Evolutionary conservation across 2,797 vertebrate species (phyloP), one percentile per base, ranked within the genome.

Genomic region (Apogon hyalosoma): DNA sequence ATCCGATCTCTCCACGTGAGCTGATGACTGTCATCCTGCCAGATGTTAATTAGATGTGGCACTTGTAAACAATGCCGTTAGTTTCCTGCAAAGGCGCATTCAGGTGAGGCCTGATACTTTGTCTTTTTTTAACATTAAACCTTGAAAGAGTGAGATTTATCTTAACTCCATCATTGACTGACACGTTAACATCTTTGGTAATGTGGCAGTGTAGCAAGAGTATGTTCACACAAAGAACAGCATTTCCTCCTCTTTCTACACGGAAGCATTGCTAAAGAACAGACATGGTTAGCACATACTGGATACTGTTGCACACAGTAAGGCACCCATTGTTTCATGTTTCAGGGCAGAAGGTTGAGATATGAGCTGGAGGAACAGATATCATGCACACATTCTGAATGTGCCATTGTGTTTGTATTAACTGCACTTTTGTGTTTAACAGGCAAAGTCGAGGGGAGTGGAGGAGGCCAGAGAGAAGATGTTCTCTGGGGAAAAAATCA

Each of bases 401-500:
- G 57, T 53, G 9, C 7, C 7, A 13, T 3, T 42, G 24, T 51
- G 14, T 31, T 2, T 63, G 52, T 69, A 43, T 73, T 54, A 24
- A 1, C 8, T n/a, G 5, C 14, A 15, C 12, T 33, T 6, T 4
- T 16, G n/a, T 31, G 31, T n/a, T 45, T 11, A 16, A 28, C 60
- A 99, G 98, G 97, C 96, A 0, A 94, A 94, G 88, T 97, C 98
- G 7, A 93, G 97, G 59, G 96, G 96, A 0, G 92, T 98, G 79
- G 96, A 97, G 81, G 87, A 92, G 5, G 96, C 96, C 21, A 90
- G 97, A 38, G 94, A 96, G 5, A 88, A 72, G 68, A 99, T 99
- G 97, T 99, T 98, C 87, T 90, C 72, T 0, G 98, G 97, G 13
- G 94, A 97, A 76, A 98, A 98, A 89, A 97, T 99, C 85, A 99